phyloP scores from a whole-genome alignment of 2,113 vertebrate genomes.

The Cyphomyrus plagiostoma region DNA sequence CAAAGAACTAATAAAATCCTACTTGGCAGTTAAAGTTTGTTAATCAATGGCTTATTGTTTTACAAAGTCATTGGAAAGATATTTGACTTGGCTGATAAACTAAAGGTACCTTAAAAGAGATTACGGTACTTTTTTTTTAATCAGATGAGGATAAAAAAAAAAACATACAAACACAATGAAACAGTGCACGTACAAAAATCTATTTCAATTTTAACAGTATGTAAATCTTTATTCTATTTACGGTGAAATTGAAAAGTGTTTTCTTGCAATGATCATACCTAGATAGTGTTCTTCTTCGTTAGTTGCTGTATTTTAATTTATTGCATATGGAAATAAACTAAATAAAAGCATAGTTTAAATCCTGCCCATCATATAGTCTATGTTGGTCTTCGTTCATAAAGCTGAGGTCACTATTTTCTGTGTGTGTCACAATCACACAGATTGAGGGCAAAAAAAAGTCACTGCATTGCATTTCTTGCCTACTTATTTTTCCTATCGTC shows the following conservation, averaged over 20 bases:
- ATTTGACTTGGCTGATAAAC: not conserved
- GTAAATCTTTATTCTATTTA: not conserved
- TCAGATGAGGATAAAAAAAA: not conserved
- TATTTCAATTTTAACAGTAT: not conserved
- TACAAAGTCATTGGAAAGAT: not conserved
- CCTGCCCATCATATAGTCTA: not conserved
- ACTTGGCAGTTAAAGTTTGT: not conserved
- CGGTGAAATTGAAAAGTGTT: not conserved
- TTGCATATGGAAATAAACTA: not conserved
- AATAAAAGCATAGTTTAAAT: not conserved
- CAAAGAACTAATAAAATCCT: not conserved
- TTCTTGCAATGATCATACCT: not conserved
- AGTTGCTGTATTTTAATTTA: not conserved
- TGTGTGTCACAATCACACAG: not conserved
- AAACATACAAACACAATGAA: not conserved
- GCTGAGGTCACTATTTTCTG: not conserved
- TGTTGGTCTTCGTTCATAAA: not conserved
- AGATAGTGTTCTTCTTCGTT: not conserved
- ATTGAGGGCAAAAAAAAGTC: not conserved
- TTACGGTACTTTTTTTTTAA: not conserved
- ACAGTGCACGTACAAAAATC: not conserved
- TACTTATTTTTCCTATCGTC: not conserved
- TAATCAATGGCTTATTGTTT: not conserved
- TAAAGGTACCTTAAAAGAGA: not conserved
- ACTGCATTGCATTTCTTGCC: not conserved